Evolutionary conservation across 2,113 vertebrate species (phyloP).

Genomic region (Vulpes ferrilata): DNA sequence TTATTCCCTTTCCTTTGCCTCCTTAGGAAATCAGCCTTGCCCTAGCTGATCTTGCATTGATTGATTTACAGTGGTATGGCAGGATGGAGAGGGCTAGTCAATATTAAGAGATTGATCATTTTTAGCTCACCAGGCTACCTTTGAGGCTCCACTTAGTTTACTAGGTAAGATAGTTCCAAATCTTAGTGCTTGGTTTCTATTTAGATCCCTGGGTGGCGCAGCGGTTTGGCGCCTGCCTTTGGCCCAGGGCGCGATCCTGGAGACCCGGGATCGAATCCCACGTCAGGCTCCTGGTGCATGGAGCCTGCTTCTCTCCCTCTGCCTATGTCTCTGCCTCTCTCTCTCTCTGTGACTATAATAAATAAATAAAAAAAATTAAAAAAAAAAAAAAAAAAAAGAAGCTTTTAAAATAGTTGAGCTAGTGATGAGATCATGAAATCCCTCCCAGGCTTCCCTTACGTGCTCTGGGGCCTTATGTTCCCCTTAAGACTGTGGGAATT

Average conservation of each 20-base stretch:
- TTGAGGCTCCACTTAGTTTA: not conserved
- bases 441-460: not conserved
- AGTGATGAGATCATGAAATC: not conserved
- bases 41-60: not conserved
- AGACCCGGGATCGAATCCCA: too few species aligned
- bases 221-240: too few species aligned
- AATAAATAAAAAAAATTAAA: too few species aligned
- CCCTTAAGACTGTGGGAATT: conserved; percentile 37
- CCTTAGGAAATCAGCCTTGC: not conserved
- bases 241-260: too few species aligned
- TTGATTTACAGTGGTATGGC: not conserved
- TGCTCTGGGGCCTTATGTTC: fast-evolving
- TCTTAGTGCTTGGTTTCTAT: not conserved
- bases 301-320: too few species aligned
- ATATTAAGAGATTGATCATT: not conserved
- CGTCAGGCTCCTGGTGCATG: too few species aligned
- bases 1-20: conserved; percentile 44
- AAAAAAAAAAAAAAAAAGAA: too few species aligned
- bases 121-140: not conserved
- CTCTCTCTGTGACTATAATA: too few species aligned
- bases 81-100: conserved; percentile 15
- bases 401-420: conserved; percentile 12
- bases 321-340: too few species aligned
- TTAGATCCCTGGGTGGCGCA: too few species aligned
- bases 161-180: not conserved